phyloP scores from a whole-genome alignment of 2,888 invertebrate species.

The Lomographa bimaculata region DNA sequence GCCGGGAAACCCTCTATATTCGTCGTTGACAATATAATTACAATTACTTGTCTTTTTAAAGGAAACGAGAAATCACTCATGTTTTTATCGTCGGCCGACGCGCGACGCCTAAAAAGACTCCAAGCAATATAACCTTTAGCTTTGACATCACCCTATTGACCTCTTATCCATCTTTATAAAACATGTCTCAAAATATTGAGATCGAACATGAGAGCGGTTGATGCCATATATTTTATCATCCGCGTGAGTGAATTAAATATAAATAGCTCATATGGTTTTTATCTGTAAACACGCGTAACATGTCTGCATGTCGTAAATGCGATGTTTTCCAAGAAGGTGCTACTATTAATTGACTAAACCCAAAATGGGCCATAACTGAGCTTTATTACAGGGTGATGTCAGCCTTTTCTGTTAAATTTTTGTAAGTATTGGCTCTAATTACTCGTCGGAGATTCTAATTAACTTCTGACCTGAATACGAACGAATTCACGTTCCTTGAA shows the following conservation, averaged over 20 bases:
- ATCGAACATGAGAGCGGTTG: constrained; percentile 6
- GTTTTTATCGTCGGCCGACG: too few species aligned
- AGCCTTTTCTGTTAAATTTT: constrained; percentile 7
- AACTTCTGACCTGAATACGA: constrained; percentile 18
- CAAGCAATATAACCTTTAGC: constrained; percentile 19
- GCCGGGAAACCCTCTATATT: constrained; percentile 3
- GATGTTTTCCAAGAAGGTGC: constrained; percentile 5
- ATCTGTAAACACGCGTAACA: constrained; percentile 1
- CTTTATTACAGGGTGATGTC: constrained; percentile 8
- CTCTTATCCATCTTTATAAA: constrained; percentile 24
- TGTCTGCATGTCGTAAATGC: neutral
- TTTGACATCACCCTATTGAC: constrained; percentile 20
- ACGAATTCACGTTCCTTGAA: constrained; percentile 11
- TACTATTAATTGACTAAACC: constrained; percentile 1
- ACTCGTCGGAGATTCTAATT: constrained; percentile 22
- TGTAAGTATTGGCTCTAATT: constrained; percentile 20
- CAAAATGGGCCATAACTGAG: constrained; percentile 4
- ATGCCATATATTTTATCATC: constrained; percentile 15
- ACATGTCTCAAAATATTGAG: constrained; percentile 16
- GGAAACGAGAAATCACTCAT: too few species aligned
- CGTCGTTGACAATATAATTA: neutral
- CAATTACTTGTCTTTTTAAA: neutral
- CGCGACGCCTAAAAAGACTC: constrained; percentile 16
- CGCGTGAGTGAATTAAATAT: constrained; percentile 3
- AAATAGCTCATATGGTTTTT: neutral